These are phyloP conservation scores for Drosophila ambigua DNA, from an alignment of 1,140 invertebrate genomes.

Conservation along the genomic window DNA sequence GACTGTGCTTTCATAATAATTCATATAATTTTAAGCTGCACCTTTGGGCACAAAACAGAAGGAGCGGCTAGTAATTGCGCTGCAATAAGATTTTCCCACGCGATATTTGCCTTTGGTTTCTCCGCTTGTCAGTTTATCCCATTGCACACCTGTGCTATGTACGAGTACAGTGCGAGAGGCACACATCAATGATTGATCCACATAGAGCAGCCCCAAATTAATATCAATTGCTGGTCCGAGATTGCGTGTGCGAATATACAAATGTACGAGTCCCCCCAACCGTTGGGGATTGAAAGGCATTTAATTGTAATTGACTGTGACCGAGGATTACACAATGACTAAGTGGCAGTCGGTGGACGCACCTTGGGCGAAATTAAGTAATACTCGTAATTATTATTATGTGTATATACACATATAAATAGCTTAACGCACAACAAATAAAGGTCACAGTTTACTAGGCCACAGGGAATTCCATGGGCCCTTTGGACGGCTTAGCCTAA, in stretches of 20 bases:
- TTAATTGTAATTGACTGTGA: conserved; percentile 65
- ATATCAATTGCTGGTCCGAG: conserved; percentile 56
- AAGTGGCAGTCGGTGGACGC: conserved; percentile 35
- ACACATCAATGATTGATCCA: conserved; percentile 48
- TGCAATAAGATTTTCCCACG: conserved; percentile 58
- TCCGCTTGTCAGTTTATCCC: conserved; percentile 14
- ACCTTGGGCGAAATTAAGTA: conserved; percentile 48
- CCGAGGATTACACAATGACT: conserved; percentile 60
- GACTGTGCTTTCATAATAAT: conserved; percentile 20
- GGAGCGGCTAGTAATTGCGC: conserved; percentile 26
- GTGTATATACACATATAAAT: conserved; percentile 48
- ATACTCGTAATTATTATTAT: conserved; percentile 51
- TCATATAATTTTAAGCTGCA: conserved; percentile 61
- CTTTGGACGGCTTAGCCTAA: conserved; percentile 5
- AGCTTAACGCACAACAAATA: conserved; percentile 21
- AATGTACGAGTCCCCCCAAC: conserved; percentile 11
- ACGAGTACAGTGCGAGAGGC: background rate
- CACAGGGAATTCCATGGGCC: conserved; percentile 9
- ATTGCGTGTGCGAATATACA: conserved; percentile 52
- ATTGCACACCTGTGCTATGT: background rate
- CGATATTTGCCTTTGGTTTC: conserved; percentile 40
- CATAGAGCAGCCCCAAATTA: conserved; percentile 49
- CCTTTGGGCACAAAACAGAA: conserved; percentile 26
- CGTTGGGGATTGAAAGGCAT: conserved; percentile 56
- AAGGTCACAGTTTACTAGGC: conserved; percentile 42